Evolutionary conservation across 2,888 invertebrate genomes (phyloP), one percentile per base, ranked within the genome.

Genomic region (Sphaeridia pumilis): DNA sequence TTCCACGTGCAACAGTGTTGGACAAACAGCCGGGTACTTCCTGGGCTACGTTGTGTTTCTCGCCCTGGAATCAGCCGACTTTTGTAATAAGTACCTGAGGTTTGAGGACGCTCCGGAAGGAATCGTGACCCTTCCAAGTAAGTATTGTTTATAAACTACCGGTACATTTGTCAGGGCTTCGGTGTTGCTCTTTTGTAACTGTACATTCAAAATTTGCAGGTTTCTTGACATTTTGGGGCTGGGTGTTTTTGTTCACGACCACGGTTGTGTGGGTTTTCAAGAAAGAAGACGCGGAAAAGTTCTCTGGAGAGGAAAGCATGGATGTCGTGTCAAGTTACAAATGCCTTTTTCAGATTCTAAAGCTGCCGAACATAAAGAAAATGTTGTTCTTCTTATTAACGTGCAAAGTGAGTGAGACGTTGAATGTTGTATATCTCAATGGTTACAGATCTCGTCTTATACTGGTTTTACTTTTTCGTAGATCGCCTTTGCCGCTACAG

Each of bases 1-100:
- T 0, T 97, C 97, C 2, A 98, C 97, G 0, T 98, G 98, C 69
- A 99, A 99, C 69, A 88, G 89, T 65, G 92, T 98, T 0, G 98
- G 98, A 2, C 98, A 99, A 74, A 97, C 95, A 0, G 87, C 93
- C 34, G 97, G 98, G 0, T 95, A 87, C 71, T 95, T 97, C 69
- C 75, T 98, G 2, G 95, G 97, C 57, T 95, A 95, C 72, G 92
- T 95, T 1, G 76, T 95, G 12, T 98, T 99, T 70, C 80, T 98
- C 70, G 92, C 95, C 0, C 72, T 99, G 51, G 97, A 98, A 72
- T 97, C 97, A 1, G 78, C 87, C 26, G 86, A 87, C 66, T 97
- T 99, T 73, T 95, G 94, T 70, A 97, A 98, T 71, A 82, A 78
- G 58, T 99, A 94, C 70, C 70, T 98, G 31, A 77, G 97, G 52